Evolutionary conservation across 2,113 vertebrate species (phyloP).

Genomic region (Paralichthys olivaceus): DNA sequence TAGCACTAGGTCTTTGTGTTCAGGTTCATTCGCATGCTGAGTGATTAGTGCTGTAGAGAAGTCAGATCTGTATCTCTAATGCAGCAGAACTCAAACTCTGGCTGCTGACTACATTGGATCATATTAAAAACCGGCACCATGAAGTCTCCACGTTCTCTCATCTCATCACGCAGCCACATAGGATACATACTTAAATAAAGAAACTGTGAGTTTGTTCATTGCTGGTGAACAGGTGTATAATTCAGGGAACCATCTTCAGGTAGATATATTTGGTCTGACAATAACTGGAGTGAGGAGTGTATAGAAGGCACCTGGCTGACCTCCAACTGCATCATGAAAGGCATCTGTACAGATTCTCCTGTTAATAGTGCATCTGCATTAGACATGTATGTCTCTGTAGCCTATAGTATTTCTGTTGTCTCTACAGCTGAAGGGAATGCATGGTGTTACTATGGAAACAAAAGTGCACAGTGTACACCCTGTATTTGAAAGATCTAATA

Average conservation of each 20-base stretch:
- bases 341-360: not conserved
- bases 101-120: not conserved
- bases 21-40: not conserved
- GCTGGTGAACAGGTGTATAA: not conserved
- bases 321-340: not conserved
- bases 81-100: not conserved
- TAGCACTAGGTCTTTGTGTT: not conserved
- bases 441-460: constrained; percentile 24
- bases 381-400: not conserved
- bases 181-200: not conserved
- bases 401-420: not conserved
- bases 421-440: not conserved
- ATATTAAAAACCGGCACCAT: not conserved
- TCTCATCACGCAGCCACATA: not conserved
- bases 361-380: not conserved
- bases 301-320: not conserved
- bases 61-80: not conserved
- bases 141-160: not conserved
- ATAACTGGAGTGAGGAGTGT: not conserved
- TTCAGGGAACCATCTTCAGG: not conserved
- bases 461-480: not conserved
- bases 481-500: not conserved
- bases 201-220: not conserved
- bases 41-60: not conserved
- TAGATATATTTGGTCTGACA: not conserved